Evolutionary conservation across 2,888 invertebrate genomes (phyloP).

Genomic region (Aproaerema taeniolella): DNA sequence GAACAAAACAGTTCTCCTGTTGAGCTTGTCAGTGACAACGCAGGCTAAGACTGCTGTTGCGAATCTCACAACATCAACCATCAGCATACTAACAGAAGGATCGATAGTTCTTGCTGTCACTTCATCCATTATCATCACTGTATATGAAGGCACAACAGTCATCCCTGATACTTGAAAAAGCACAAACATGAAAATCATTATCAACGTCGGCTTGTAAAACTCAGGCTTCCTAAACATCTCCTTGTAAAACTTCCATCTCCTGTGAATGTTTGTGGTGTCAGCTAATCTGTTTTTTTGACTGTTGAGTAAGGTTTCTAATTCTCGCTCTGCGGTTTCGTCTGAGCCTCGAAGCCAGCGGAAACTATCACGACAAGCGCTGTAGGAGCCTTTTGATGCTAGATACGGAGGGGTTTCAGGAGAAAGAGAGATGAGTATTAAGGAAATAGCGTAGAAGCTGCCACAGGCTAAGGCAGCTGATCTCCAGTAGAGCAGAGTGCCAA

Average conservation of each 20-base stretch:
- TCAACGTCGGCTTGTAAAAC: constrained; percentile 78
- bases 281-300: constrained; percentile 49
- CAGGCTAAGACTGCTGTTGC: constrained; percentile 79
- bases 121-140: constrained; percentile 79
- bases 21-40: constrained; percentile 75
- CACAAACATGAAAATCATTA: constrained; percentile 81
- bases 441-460: constrained; percentile 63
- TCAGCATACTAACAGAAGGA: constrained; percentile 79
- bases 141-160: constrained; percentile 83
- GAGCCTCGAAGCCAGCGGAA: constrained; percentile 78
- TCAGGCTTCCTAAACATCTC: constrained; percentile 55
- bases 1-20: constrained; percentile 79
- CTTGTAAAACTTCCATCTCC: constrained; percentile 44
- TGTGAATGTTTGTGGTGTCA: constrained; percentile 40
- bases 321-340: constrained; percentile 57
- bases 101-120: constrained; percentile 77
- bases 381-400: constrained; percentile 74
- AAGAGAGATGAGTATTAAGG: constrained; percentile 69
- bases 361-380: constrained; percentile 73
- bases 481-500: constrained; percentile 81
- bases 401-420: constrained; percentile 83
- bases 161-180: constrained; percentile 83
- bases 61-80: constrained; percentile 80
- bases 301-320: constrained; percentile 61
- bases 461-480: constrained; percentile 73